Base-by-base conservation (phyloP, 2,797 vertebrate species). In the Rousettus madagascariensis region DNA sequence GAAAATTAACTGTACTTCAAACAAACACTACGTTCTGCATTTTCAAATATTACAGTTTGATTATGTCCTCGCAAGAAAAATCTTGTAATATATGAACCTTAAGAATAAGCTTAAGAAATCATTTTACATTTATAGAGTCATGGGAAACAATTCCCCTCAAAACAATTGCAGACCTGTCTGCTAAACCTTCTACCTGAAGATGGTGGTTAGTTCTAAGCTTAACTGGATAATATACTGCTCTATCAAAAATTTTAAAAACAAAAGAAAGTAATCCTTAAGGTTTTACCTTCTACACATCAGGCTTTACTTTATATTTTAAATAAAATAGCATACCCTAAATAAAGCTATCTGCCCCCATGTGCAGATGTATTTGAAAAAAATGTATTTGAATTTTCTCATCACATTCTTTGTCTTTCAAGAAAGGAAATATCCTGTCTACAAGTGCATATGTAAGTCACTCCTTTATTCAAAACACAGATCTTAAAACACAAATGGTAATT, bases 1-100 rank as follows among this genome's bases (percentile, higher is more conserved):
- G 69, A 96, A 96, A 97, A 92, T 87, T 59, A 84, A 26, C 41
- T 92, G 77, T 43, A 69, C 92, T 95, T 83, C 36, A 96, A 91
- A 92, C 30, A 84, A 95, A 82, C 28, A 68, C 41, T 89, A 16
- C 15, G 78, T 94, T 84, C 38, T 80, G n/a, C 72, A 84, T 86
- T 96, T 86, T 90, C 78, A 92, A 93, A 90, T 92, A 92, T n/a
- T 94, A 77, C 13, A 30, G 12, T 82, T 95, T 51, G 22, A 94
- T 87, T 86, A 86, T 72, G 33, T 63, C 8, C 36, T 96, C 26
- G 91, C 78, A 77, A 77, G 53, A 72, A 90, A 97, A 94, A 28
- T 26, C 28, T 77, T 86, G n/a, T 0, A 80, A 49, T 3, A 33
- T 65, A 79, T 41, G 24, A 90, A 41, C 19, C 24, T 71, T 74